Conservation (phyloP, 1,140 invertebrate genomes). For the Saxidomus purpurata region DNA sequence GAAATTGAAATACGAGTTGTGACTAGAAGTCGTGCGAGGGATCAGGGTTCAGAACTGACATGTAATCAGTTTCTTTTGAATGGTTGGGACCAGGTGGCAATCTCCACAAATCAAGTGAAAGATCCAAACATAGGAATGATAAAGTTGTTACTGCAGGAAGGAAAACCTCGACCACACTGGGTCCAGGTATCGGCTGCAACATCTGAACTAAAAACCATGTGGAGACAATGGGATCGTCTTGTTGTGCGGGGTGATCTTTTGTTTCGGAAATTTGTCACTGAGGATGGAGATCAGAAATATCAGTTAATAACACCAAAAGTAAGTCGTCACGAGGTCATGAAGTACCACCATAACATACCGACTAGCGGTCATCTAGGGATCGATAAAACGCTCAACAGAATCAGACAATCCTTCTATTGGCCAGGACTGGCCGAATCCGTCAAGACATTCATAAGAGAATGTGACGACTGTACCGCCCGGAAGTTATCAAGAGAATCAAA, state of each 20-base stretch:
- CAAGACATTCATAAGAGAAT: neutral
- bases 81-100: neutral
- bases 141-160: too few relatives aligned
- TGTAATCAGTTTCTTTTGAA: neutral
- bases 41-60: neutral
- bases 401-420: constrained; percentile 20
- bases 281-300: too few relatives aligned
- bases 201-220: neutral
- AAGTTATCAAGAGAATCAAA: constrained; percentile 27
- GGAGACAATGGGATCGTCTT: constrained; percentile 31
- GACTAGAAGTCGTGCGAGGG: neutral
- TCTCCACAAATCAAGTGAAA: neutral
- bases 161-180: neutral
- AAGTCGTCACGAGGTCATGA: too few relatives aligned
- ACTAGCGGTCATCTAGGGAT: neutral
- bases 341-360: constrained; percentile 7
- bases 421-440: neutral
- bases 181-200: neutral
- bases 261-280: neutral
- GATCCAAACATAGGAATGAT: constrained; percentile 7
- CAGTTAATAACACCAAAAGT: too few relatives aligned
- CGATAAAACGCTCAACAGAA: neutral
- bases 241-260: neutral
- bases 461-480: neutral
- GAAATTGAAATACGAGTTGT: neutral